Percentiles rank a stretch among this genome's conserved stretches.
These are phyloP conservation scores for Chiloscyllium punctatum DNA, from an alignment of 2,797 vertebrate species.

Conservation along the genomic window DNA sequence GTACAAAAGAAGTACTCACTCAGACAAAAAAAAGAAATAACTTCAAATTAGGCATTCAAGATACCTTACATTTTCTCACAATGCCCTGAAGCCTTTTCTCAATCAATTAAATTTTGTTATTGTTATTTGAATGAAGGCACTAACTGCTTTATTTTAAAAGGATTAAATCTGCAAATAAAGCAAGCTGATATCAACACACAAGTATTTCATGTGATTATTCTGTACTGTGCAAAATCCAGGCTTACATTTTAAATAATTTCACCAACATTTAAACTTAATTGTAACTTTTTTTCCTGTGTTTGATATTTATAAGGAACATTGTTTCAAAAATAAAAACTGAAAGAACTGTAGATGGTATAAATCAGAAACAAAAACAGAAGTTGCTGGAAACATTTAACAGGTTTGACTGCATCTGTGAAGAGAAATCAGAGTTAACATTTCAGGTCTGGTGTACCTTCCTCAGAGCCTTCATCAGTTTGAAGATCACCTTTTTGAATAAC, in stretches of 20 bases:
- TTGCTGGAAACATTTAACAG: too few relatives aligned
- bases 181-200: background rate
- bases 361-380: too few relatives aligned
- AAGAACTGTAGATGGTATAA: too few relatives aligned
- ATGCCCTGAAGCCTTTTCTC: background rate
- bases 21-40: background rate
- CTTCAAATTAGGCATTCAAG: background rate
- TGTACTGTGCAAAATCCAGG: background rate
- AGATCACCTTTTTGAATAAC: background rate
- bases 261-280: background rate
- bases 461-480: background rate
- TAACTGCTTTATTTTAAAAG: background rate
- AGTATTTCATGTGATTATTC: too few relatives aligned
- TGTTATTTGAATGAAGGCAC: background rate
- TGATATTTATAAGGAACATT: background rate
- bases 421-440: too few relatives aligned
- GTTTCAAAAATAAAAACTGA: too few relatives aligned
- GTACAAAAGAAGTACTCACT: background rate
- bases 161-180: background rate
- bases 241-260: background rate
- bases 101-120: background rate
- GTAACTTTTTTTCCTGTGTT: background rate
- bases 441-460: too few relatives aligned
- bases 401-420: too few relatives aligned
- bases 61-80: background rate